Conservation (phyloP, 2,797 vertebrate genomes). For the Chelmon rostratus region DNA sequence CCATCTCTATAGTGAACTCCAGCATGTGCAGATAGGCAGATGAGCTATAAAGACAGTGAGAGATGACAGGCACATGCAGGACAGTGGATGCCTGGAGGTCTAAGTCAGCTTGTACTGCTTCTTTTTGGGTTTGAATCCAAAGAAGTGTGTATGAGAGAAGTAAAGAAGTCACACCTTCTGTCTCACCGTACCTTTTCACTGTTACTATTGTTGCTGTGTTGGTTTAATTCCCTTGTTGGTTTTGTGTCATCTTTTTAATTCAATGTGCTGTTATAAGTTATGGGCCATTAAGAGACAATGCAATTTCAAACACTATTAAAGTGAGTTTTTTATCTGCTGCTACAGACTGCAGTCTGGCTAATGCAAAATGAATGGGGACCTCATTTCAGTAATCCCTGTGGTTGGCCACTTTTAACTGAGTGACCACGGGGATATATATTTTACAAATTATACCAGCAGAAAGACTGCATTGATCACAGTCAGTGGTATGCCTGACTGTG, state of each 20-base stretch:
- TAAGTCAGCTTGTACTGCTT: constrained; percentile 1
- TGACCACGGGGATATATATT: not conserved
- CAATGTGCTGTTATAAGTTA: not conserved
- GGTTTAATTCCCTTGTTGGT: not conserved
- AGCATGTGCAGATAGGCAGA: constrained; percentile 16
- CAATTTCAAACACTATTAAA: not conserved
- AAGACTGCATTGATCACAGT: not conserved
- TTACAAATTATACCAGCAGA: not conserved
- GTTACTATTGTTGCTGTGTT: not conserved
- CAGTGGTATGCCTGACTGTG: not conserved
- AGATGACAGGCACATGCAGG: constrained; percentile 1
- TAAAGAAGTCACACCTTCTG: not conserved
- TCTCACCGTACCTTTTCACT: not conserved
- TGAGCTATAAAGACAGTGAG: not conserved
- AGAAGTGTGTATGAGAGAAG: not conserved
- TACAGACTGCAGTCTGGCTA: not conserved
- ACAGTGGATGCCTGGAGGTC: constrained; percentile 10
- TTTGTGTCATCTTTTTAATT: not conserved
- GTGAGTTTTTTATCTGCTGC: not conserved
- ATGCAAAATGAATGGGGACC: not conserved
- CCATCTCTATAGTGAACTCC: constrained; percentile 29
- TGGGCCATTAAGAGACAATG: not conserved
- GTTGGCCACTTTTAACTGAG: not conserved
- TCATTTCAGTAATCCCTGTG: not conserved
- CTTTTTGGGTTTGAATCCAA: constrained; percentile 2